These are phyloP conservation scores for Gallinago stenura DNA, from an alignment of 2,797 vertebrate genomes.

Conservation along the genomic window DNA sequence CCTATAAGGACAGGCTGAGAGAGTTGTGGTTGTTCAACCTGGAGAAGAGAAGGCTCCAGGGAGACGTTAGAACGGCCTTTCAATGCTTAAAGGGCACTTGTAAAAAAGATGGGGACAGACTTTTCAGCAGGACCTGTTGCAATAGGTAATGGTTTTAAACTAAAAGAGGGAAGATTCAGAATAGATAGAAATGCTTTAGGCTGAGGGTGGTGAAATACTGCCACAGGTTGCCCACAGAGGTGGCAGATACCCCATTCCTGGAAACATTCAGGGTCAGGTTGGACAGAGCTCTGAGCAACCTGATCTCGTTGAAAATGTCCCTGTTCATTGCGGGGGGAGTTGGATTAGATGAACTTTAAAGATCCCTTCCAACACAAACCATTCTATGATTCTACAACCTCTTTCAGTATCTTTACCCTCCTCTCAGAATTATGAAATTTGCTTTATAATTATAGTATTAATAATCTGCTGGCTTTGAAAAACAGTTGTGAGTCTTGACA, in stretches of 20 bases:
- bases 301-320: not conserved
- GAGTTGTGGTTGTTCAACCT: not conserved
- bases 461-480: not conserved
- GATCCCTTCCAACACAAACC: not conserved
- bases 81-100: not conserved
- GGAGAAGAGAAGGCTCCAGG: not conserved
- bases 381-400: not conserved
- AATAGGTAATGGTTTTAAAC: not conserved
- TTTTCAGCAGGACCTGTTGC: not conserved
- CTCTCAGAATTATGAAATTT: not conserved
- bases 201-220: not conserved
- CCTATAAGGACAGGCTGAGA: not conserved
- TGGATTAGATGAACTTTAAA: not conserved
- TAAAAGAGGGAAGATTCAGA: not conserved
- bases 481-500: not conserved
- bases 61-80: not conserved
- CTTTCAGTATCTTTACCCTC: not conserved
- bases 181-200: not conserved
- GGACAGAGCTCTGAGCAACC: not conserved
- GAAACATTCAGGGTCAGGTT: not conserved
- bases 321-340: not conserved
- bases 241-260: not conserved
- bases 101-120: not conserved
- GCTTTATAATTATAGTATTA: not conserved
- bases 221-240: not conserved